These are phyloP conservation scores for Lontra canadensis DNA, from an alignment of 2,113 vertebrate genomes.

Conservation along the genomic window DNA sequence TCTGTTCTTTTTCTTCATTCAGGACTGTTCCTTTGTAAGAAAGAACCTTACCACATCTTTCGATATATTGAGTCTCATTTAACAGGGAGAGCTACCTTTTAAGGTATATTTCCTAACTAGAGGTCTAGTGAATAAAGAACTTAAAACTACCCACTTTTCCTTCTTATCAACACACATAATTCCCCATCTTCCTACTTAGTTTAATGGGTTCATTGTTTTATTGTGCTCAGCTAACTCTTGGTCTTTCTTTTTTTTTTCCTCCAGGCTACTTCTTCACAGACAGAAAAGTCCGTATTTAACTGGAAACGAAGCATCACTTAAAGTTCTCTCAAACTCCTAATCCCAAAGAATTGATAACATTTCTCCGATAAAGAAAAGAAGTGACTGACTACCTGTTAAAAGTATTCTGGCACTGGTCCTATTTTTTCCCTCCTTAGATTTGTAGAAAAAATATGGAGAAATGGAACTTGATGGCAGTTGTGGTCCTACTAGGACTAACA, in stretches of 20 bases:
- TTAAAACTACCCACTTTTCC: background rate
- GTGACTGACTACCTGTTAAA: background rate
- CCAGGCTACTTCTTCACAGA: slow-evolving; percentile 52
- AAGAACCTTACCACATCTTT: background rate
- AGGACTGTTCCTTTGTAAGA: background rate
- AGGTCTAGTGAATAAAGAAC: background rate
- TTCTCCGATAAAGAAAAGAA: slow-evolving; percentile 42
- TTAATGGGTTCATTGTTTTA: background rate
- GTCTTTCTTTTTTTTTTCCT: background rate
- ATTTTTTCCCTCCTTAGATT: slow-evolving; percentile 6
- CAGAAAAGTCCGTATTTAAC: background rate
- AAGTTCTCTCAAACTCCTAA: background rate
- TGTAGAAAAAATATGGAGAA: slow-evolving; percentile 87
- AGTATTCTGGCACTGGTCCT: background rate
- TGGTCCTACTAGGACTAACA: slow-evolving; percentile 87
- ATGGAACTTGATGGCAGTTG: slow-evolving; percentile 87
- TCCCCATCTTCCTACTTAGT: background rate
- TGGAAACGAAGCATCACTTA: background rate
- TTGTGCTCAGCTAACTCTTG: background rate
- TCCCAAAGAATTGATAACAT: background rate
- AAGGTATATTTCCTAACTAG: background rate
- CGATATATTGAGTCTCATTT: background rate
- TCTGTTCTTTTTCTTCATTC: background rate
- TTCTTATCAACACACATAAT: fast-evolving
- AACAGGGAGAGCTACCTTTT: background rate